Evolutionary conservation across 2,888 invertebrate species (phyloP).

Genomic region (Lypha dubia): DNA sequence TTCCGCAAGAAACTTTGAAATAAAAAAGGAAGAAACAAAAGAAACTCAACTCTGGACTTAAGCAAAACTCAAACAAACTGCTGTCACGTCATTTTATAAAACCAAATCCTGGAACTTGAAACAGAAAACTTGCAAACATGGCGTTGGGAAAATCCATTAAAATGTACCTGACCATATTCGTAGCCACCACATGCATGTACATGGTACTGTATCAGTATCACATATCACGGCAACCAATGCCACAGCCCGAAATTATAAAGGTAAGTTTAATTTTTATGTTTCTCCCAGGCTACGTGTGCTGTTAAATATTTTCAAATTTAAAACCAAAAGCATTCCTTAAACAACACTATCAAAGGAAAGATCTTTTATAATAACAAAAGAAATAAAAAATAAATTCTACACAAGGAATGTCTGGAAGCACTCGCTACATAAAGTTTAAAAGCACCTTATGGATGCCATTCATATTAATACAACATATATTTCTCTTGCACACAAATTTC

Average conservation of each 20-base stretch:
- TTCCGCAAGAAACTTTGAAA: conserved; percentile 1
- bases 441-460: conserved; percentile 32
- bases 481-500: background rate
- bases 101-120: background rate
- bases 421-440: conserved; percentile 24
- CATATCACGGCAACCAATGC: conserved; percentile 84
- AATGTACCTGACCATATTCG: conserved; percentile 87
- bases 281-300: no score
- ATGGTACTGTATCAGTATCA: conserved; percentile 87
- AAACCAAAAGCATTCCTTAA: conserved; percentile 4
- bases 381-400: conserved; percentile 9
- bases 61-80: conserved; percentile 45
- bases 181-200: conserved; percentile 86
- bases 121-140: conserved; percentile 75
- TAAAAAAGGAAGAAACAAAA: background rate
- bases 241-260: conserved; percentile 80
- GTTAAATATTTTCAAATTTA: conserved; percentile 8
- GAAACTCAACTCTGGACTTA: conserved; percentile 9
- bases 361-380: background rate
- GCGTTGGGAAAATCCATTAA: conserved; percentile 85
- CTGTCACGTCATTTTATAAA: conserved; percentile 4
- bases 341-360: conserved; percentile 9
- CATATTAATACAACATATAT: conserved; percentile 4
- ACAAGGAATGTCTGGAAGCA: conserved; percentile 37
- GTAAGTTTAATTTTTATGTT: conserved; percentile 74